A percentile compares a stretch with the other conserved stretches of the same genome.
Evolutionary conservation across 2,888 invertebrate species (phyloP).

Genomic region (Zonitis immaculata): DNA sequence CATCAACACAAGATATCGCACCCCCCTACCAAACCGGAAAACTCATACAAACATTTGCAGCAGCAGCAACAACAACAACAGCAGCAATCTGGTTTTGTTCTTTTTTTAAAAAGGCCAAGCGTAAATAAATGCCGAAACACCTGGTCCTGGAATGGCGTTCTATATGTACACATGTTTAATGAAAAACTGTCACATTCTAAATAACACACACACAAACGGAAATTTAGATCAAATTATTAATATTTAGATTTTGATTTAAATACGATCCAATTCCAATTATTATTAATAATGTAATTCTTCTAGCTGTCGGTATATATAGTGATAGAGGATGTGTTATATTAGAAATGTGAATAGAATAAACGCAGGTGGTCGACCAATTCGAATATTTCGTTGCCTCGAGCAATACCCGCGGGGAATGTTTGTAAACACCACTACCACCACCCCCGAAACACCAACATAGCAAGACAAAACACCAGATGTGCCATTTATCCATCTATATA

Average conservation of each 20-base stretch:
- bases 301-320: background rate
- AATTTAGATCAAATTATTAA: background rate
- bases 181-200: background rate
- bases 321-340: background rate
- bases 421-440: background rate
- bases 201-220: background rate
- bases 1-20: too few species aligned
- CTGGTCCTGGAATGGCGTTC: background rate
- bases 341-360: background rate
- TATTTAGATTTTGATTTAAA: too few species aligned
- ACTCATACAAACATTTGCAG: conserved; percentile 1
- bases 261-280: too few species aligned
- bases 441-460: background rate
- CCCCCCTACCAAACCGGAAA: background rate
- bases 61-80: too few species aligned
- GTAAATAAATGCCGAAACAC: background rate
- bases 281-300: too few species aligned
- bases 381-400: background rate
- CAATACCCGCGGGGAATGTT: background rate
- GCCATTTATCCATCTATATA: background rate
- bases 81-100: conserved; percentile 1
- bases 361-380: background rate
- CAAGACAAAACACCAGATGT: background rate
- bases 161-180: background rate
- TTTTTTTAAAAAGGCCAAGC: background rate